These are phyloP conservation scores for Campylorhamphus procurvoides DNA, from an alignment of 2,113 vertebrate genomes.

Conservation along the genomic window DNA sequence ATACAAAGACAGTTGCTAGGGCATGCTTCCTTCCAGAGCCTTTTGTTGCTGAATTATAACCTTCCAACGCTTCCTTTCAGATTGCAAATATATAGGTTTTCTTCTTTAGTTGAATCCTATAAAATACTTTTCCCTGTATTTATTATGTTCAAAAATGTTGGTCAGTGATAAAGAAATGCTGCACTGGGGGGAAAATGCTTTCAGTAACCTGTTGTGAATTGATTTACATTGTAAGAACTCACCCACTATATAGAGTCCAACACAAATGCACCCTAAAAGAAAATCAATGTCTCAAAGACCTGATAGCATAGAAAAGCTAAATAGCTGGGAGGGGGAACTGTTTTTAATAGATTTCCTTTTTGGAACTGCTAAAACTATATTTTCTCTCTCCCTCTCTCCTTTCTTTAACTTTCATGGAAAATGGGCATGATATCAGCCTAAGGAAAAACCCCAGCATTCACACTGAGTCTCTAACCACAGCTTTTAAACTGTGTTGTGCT, in stretches of 20 bases:
- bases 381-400: background rate
- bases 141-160: background rate
- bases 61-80: constrained; percentile 65
- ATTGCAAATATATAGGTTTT: constrained; percentile 11
- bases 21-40: constrained; percentile 70
- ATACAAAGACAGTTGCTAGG: constrained; percentile 76
- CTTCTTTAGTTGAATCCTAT: background rate
- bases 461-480: background rate
- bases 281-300: background rate
- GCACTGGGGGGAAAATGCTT: background rate
- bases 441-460: background rate
- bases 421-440: background rate
- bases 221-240: background rate
- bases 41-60: constrained; percentile 73
- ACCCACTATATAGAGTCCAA: background rate
- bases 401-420: background rate
- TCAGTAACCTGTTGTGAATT: constrained; percentile 21
- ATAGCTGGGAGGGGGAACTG: background rate
- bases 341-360: constrained; percentile 5
- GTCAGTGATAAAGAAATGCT: constrained; percentile 11
- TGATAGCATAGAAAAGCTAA: background rate
- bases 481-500: background rate
- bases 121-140: constrained; percentile 23
- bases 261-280: background rate
- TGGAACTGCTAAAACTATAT: background rate